Percentiles rank a stretch among this genome's conserved stretches.
phyloP scores from a whole-genome alignment of 2,797 vertebrate genomes.

The Oophaga sylvatica region DNA sequence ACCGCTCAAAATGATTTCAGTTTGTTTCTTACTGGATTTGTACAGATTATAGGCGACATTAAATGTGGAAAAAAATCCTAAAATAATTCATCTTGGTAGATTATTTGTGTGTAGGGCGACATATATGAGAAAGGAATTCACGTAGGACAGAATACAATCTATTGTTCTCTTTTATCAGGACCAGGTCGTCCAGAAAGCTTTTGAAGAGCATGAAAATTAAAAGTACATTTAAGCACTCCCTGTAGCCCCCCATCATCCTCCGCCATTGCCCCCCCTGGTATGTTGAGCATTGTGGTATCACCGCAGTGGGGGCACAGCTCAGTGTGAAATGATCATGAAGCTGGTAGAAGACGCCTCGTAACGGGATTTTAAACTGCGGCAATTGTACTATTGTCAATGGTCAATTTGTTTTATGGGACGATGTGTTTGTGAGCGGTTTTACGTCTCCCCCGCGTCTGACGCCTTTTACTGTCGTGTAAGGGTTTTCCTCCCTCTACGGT shows the following conservation, averaged over 20 bases:
- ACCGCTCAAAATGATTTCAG: too few relatives aligned
- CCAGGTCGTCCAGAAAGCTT: too few relatives aligned
- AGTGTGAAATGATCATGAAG: slow-evolving; percentile 34
- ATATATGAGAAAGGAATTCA: too few relatives aligned
- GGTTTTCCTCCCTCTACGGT: slow-evolving; percentile 49
- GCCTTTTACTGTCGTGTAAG: slow-evolving; percentile 47
- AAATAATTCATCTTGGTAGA: too few relatives aligned
- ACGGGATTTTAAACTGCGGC: slow-evolving; percentile 29
- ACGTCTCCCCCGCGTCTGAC: background rate
- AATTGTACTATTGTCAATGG: slow-evolving; percentile 51
- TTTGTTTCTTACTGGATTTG: too few relatives aligned
- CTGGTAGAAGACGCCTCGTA: background rate
- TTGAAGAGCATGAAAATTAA: too few relatives aligned
- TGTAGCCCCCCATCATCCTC: too few relatives aligned
- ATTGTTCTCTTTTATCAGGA: background rate
- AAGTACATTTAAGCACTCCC: too few relatives aligned
- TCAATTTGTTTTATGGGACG: slow-evolving; percentile 56
- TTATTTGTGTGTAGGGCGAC: too few relatives aligned
- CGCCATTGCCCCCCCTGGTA: too few relatives aligned
- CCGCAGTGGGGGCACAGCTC: background rate
- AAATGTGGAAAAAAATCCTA: too few relatives aligned
- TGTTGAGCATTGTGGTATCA: background rate
- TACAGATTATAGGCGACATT: too few relatives aligned
- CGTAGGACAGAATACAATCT: background rate
- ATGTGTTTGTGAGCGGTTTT: slow-evolving; percentile 35